phyloP scores from a whole-genome alignment of 2,888 invertebrate species.

The Ormyrus nitidulus region DNA sequence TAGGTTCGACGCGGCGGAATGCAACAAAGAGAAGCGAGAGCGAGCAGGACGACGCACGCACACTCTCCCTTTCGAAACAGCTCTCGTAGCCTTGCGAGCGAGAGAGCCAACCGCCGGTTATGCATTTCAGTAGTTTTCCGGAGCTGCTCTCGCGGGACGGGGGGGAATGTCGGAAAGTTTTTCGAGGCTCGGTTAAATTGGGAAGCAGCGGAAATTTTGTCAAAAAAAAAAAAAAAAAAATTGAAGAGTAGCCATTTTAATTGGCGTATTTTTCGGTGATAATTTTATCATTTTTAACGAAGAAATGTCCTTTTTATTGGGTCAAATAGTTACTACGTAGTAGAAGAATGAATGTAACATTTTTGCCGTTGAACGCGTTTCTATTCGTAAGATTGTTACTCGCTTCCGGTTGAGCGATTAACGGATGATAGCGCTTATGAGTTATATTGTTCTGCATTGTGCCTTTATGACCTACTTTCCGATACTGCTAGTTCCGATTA shows the following conservation, averaged over 20 bases:
- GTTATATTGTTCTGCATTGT: conserved; percentile 15
- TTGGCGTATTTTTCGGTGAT: too few relatives aligned
- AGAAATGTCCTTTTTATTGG: too few relatives aligned
- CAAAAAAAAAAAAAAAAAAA: too few relatives aligned
- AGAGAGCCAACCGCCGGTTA: neutral
- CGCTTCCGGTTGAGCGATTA: conserved; percentile 16
- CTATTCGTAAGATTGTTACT: conserved; percentile 6
- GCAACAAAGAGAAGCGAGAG: conserved; percentile 63
- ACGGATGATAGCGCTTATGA: conserved; percentile 32
- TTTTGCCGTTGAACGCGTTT: neutral
- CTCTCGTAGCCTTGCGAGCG: neutral
- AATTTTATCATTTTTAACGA: too few relatives aligned
- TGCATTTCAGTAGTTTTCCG: too few relatives aligned
- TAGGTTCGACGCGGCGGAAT: conserved; percentile 63
- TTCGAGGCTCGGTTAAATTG: too few relatives aligned
- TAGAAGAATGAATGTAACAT: too few relatives aligned
- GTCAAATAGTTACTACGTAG: too few relatives aligned
- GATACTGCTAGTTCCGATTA: neutral
- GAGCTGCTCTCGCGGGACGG: too few relatives aligned
- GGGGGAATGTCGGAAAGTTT: too few relatives aligned
- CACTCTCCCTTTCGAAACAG: conserved; percentile 51
- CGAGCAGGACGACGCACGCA: neutral
- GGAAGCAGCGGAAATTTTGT: too few relatives aligned
- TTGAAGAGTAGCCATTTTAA: too few relatives aligned
- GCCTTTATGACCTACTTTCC: neutral